Evolutionary conservation across 1,140 invertebrate species (phyloP).

Genomic region (Drosophila lacteicornis): DNA sequence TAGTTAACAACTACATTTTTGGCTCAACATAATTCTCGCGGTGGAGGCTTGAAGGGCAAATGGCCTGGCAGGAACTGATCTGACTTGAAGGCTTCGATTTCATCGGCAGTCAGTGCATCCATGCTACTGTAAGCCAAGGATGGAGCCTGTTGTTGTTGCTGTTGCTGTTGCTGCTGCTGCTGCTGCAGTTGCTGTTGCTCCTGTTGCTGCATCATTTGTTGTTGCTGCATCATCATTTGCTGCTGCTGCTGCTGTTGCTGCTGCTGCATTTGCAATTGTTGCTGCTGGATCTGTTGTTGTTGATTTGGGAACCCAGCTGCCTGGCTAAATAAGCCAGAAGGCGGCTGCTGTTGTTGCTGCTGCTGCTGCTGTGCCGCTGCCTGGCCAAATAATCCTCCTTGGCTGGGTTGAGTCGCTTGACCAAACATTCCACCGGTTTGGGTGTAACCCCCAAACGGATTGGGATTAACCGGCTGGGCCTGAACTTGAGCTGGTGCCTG

Average conservation of each 20-base stretch:
- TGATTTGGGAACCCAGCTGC: slow-evolving; percentile 30
- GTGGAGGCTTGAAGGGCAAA: slow-evolving; percentile 74
- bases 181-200: slow-evolving; percentile 8
- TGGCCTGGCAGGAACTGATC: slow-evolving; percentile 62
- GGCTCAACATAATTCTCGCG: slow-evolving; percentile 65
- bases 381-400: slow-evolving; percentile 37
- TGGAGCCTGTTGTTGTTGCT: slow-evolving; percentile 2
- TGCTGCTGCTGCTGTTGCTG: slow-evolving; percentile 25
- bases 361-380: slow-evolving; percentile 22
- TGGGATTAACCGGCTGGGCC: slow-evolving; percentile 45
- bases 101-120: slow-evolving; percentile 63
- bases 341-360: slow-evolving; percentile 19
- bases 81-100: slow-evolving; percentile 79
- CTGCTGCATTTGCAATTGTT: slow-evolving; percentile 27
- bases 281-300: slow-evolving; percentile 38
- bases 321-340: slow-evolving; percentile 48
- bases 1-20: background rate
- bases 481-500: slow-evolving; percentile 26
- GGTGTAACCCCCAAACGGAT: slow-evolving; percentile 50
- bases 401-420: slow-evolving; percentile 29
- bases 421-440: slow-evolving; percentile 41
- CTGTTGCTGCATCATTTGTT: slow-evolving; percentile 10
- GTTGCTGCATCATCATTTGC: slow-evolving; percentile 4
- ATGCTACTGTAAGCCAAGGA: slow-evolving; percentile 60
- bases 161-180: slow-evolving; percentile 11